Percentiles rank a stretch among this genome's conserved stretches.
These are phyloP conservation scores for Drosophila fuyamai DNA, from an alignment of 1,140 invertebrate species.

Conservation along the genomic window DNA sequence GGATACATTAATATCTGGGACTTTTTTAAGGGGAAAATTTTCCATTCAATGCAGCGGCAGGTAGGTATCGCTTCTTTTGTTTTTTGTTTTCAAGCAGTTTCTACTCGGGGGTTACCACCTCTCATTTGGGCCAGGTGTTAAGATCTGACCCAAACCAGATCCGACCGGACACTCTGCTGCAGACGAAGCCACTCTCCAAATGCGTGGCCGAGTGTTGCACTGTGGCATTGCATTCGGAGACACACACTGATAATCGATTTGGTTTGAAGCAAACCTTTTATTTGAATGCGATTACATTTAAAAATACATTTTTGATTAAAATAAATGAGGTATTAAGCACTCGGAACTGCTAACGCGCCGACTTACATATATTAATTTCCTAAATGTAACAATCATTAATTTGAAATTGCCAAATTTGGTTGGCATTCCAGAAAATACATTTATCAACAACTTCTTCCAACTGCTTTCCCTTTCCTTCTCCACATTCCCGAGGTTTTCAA, in stretches of 20 bases:
- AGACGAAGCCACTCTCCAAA: conserved; percentile 25
- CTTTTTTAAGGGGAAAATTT: conserved; percentile 26
- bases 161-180: conserved; percentile 14
- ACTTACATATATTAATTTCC: conserved; percentile 4
- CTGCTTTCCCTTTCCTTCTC: neutral
- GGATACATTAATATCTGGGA: conserved; percentile 10
- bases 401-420: neutral
- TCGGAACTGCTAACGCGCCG: neutral
- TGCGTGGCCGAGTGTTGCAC: conserved; percentile 6
- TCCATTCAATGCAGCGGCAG: conserved; percentile 24
- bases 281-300: neutral
- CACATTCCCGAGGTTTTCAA: neutral
- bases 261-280: neutral
- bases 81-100: conserved; percentile 11
- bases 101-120: conserved; percentile 17
- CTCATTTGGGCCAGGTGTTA: conserved; percentile 6
- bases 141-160: conserved; percentile 44
- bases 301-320: neutral
- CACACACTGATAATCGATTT: neutral
- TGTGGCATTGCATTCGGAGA: neutral
- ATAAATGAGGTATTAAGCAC: neutral
- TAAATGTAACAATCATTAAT: too few species aligned
- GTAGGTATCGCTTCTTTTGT: conserved; percentile 9
- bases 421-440: neutral
- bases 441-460: neutral